A percentile compares a stretch with the other conserved stretches of the same genome.
Evolutionary conservation across 2,113 vertebrate species (phyloP).

Genomic region (Monopterus albus): DNA sequence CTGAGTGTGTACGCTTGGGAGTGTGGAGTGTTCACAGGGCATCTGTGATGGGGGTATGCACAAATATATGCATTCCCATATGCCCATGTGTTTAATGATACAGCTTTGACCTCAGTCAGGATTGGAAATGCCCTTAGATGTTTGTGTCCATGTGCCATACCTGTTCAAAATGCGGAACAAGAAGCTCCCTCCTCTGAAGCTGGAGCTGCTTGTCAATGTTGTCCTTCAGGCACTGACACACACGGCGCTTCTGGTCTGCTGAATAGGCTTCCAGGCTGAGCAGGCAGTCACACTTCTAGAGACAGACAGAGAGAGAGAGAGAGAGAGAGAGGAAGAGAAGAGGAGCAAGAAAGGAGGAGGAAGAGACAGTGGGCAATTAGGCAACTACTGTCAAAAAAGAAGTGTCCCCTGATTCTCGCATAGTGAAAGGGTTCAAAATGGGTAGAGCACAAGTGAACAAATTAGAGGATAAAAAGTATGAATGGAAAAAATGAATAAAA

Average conservation of each 20-base stretch:
- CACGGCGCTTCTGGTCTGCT: conserved; percentile 92
- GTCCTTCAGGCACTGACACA: conserved; percentile 95
- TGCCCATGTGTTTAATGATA: conserved; percentile 52
- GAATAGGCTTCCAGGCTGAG: conserved; percentile 96
- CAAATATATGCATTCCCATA: conserved; percentile 62
- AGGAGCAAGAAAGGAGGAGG: conserved; percentile 22
- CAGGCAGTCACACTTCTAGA: conserved; percentile 94
- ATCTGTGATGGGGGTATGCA: conserved; percentile 46
- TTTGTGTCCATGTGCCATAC: conserved; percentile 75
- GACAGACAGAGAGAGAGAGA: conserved; percentile 32
- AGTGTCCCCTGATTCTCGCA: conserved; percentile 17
- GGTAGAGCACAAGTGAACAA: background rate
- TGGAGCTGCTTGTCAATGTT: conserved; percentile 92
- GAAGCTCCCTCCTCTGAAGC: conserved; percentile 82
- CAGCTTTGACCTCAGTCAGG: conserved; percentile 17
- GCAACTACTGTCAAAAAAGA: conserved; percentile 45
- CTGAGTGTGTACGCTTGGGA: conserved; percentile 8
- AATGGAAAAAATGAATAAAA: conserved; percentile 3
- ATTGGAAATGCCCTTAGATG: background rate
- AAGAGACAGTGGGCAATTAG: conserved; percentile 59
- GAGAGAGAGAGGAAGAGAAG: conserved; percentile 21
- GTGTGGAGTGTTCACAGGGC: conserved; percentile 35
- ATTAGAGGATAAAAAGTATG: background rate
- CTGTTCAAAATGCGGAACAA: conserved; percentile 81
- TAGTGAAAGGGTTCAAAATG: background rate